Conservation (phyloP, 2,888 invertebrate species). For the Pyralis farinalis region DNA sequence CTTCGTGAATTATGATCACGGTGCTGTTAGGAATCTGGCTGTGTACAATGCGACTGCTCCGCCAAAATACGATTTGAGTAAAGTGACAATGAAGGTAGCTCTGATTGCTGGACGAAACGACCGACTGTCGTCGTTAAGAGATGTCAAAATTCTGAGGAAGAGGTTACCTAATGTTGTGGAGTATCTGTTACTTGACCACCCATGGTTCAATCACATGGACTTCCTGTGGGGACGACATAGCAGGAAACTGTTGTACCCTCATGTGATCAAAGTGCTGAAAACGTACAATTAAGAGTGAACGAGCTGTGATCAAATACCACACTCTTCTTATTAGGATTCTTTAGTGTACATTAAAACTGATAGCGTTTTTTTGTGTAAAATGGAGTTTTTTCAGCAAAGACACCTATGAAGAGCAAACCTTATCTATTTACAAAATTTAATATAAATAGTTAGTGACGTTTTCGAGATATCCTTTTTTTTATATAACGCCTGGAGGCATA, state of each 20-base stretch:
- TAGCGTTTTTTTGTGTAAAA: too few species aligned
- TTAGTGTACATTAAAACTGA: too few species aligned
- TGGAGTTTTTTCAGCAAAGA: too few species aligned
- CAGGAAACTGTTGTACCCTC: slow-evolving; percentile 1
- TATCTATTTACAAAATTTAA: too few species aligned
- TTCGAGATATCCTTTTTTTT: too few species aligned
- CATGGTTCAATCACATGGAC: slow-evolving; percentile 5
- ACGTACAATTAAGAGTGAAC: not conserved
- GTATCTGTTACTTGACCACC: slow-evolving; percentile 1
- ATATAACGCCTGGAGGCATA: too few species aligned
- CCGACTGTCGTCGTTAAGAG: slow-evolving; percentile 29
- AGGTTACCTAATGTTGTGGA: slow-evolving; percentile 32
- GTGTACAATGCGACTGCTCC: slow-evolving; percentile 30
- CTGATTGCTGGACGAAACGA: slow-evolving; percentile 41
- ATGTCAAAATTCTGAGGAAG: slow-evolving; percentile 27
- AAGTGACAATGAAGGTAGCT: slow-evolving; percentile 33
- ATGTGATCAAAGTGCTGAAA: slow-evolving; percentile 1
- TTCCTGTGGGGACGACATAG: slow-evolving; percentile 1
- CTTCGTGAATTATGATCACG: slow-evolving; percentile 28
- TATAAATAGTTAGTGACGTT: too few species aligned
- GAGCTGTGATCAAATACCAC: too few species aligned
- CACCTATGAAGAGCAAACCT: too few species aligned
- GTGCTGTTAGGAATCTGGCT: slow-evolving; percentile 26
- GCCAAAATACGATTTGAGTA: slow-evolving; percentile 39
- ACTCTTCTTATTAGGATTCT: too few species aligned